phyloP scores from a whole-genome alignment of 2,113 vertebrate genomes.

The Butorides virescens region DNA sequence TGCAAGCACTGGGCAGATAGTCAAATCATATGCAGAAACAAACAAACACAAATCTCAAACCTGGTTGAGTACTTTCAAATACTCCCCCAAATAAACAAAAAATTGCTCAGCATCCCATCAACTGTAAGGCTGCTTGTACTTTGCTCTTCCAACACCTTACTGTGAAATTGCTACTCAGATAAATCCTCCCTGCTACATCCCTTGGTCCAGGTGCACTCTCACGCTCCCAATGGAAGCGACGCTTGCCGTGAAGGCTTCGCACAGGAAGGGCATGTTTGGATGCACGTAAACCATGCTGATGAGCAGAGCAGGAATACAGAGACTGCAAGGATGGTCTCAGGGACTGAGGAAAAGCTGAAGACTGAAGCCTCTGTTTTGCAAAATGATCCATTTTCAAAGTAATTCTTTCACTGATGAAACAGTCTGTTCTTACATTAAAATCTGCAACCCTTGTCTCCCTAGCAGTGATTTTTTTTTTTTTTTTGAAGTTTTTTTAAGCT shows the following conservation, averaged over 20 bases:
- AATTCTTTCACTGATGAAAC: background rate
- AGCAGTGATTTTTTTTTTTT: background rate
- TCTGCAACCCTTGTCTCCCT: background rate
- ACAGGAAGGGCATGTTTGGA: background rate
- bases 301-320: background rate
- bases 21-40: background rate
- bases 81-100: background rate
- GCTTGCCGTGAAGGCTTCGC: fast-evolving
- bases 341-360: background rate
- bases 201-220: background rate
- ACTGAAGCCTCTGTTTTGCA: background rate
- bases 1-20: background rate
- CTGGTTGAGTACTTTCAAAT: background rate
- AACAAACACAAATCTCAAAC: background rate
- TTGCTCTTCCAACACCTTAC: background rate
- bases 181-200: fast-evolving
- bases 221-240: background rate
- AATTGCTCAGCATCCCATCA: background rate
- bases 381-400: background rate
- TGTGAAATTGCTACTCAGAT: background rate
- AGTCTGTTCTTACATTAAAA: background rate
- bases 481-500: background rate
- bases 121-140: background rate
- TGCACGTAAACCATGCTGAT: fast-evolving
- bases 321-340: background rate